Evolutionary conservation across 2,888 invertebrate species (phyloP).

Genomic region (Mechanitis mazaeus): DNA sequence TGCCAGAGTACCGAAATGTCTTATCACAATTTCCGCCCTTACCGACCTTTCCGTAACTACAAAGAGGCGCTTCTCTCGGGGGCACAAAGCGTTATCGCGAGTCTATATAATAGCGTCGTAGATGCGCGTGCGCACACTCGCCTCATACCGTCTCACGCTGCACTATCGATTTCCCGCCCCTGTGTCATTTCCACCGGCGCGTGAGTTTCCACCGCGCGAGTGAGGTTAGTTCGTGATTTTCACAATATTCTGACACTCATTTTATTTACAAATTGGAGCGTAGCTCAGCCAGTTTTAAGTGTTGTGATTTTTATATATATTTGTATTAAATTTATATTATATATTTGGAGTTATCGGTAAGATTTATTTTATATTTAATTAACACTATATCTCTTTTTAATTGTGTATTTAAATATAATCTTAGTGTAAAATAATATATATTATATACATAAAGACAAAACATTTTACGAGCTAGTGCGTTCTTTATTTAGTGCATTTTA

Average conservation of each 20-base stretch:
- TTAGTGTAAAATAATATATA: background rate
- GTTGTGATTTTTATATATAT: slow-evolving; percentile 22
- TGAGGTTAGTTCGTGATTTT: slow-evolving; percentile 60
- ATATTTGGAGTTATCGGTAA: background rate
- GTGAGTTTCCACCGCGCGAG: slow-evolving; percentile 58
- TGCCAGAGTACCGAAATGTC: slow-evolving; percentile 2
- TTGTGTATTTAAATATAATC: slow-evolving; percentile 13
- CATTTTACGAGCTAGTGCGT: background rate
- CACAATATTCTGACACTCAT: slow-evolving; percentile 26
- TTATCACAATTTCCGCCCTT: slow-evolving; percentile 33
- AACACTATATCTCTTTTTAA: too few species aligned
- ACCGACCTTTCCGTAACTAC: slow-evolving; percentile 27
- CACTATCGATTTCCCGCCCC: slow-evolving; percentile 58
- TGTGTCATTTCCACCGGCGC: slow-evolving; percentile 57
- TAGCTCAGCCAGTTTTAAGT: slow-evolving; percentile 24
- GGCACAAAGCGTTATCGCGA: slow-evolving; percentile 51
- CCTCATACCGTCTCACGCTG: slow-evolving; percentile 50
- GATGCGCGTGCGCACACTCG: slow-evolving; percentile 71
- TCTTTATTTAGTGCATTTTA: background rate
- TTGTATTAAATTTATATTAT: slow-evolving; percentile 6
- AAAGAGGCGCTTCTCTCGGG: slow-evolving; percentile 30
- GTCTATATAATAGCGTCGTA: slow-evolving; percentile 56
- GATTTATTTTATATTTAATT: slow-evolving; percentile 3
- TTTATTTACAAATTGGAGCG: slow-evolving; percentile 28
- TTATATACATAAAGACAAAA: too few species aligned